Evolutionary conservation across 2,797 vertebrate species (phyloP).

Genomic region (Stomatorhinus walkeri): DNA sequence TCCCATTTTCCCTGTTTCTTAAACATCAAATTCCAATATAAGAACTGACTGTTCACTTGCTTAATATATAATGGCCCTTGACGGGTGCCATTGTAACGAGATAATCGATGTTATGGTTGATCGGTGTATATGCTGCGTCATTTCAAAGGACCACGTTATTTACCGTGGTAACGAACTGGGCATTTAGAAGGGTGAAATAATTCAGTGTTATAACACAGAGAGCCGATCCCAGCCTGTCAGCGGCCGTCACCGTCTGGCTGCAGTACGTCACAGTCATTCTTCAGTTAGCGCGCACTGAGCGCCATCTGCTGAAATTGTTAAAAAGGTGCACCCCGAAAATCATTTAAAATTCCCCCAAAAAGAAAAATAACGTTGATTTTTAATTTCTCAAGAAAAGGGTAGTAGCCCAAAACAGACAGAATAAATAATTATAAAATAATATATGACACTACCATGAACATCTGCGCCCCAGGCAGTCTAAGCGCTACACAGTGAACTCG

Average conservation of each 20-base stretch:
- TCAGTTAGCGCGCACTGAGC: not conserved
- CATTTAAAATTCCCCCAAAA: not conserved
- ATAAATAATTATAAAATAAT: constrained; percentile 1
- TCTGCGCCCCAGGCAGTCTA: constrained; percentile 2
- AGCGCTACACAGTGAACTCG: not conserved
- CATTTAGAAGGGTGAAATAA: not conserved
- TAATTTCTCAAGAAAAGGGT: not conserved
- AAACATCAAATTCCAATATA: not conserved
- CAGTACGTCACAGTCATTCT: not conserved
- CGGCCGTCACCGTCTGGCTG: not conserved
- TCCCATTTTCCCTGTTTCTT: not conserved
- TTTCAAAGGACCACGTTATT: not conserved
- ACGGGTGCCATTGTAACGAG: not conserved
- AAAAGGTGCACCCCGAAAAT: not conserved
- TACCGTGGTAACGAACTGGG: not conserved
- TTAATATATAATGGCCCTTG: not conserved
- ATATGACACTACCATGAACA: not conserved
- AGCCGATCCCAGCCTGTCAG: not conserved
- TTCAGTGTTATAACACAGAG: not conserved
- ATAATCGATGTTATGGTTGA: not conserved
- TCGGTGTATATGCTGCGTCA: not conserved
- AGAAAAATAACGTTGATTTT: not conserved
- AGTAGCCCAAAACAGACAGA: not conserved
- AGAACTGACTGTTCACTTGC: not conserved
- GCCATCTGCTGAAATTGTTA: constrained; percentile 17